A percentile compares a stretch with the other conserved stretches of the same genome.
Evolutionary conservation across 2,888 invertebrate species (phyloP).

Genomic region (Melieria picta): DNA sequence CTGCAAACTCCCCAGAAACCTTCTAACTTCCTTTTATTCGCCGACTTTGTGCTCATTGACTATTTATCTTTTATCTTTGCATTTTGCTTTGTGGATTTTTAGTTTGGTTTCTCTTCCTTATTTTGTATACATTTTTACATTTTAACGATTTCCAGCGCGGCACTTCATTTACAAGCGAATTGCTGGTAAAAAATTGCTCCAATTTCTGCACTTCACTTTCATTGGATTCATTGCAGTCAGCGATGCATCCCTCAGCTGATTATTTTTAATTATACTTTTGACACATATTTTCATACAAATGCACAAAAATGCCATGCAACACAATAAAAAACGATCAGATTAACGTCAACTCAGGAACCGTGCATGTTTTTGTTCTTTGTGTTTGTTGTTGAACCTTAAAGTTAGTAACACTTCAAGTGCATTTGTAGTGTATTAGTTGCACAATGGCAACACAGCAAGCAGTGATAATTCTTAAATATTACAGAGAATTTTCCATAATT

Average conservation of each 20-base stretch:
- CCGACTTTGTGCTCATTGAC: not conserved
- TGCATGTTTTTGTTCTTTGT: not conserved
- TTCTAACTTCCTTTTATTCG: not conserved
- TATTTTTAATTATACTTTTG: conserved; percentile 21
- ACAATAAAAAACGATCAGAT: not conserved
- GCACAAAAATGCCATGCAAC: not conserved
- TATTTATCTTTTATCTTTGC: not conserved
- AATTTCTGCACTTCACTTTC: not conserved
- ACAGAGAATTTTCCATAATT: too few relatives aligned
- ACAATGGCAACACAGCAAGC: too few relatives aligned
- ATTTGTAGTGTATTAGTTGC: too few relatives aligned
- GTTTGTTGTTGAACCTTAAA: too few relatives aligned
- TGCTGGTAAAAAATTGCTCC: too few relatives aligned
- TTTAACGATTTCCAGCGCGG: too few relatives aligned
- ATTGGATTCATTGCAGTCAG: not conserved
- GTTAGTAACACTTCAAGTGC: too few relatives aligned
- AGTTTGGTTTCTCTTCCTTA: too few relatives aligned
- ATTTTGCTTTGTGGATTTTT: not conserved
- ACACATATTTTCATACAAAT: conserved; percentile 13
- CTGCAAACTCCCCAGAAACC: too few relatives aligned
- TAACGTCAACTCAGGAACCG: not conserved
- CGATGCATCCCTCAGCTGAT: conserved; percentile 5
- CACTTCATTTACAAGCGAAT: too few relatives aligned
- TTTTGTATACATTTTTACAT: too few relatives aligned
- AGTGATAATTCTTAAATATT: too few relatives aligned